Percentiles rank a stretch among this genome's conserved stretches.
Evolutionary conservation across 2,797 vertebrate genomes (phyloP).

Genomic region (Thalassophryne amazonica): DNA sequence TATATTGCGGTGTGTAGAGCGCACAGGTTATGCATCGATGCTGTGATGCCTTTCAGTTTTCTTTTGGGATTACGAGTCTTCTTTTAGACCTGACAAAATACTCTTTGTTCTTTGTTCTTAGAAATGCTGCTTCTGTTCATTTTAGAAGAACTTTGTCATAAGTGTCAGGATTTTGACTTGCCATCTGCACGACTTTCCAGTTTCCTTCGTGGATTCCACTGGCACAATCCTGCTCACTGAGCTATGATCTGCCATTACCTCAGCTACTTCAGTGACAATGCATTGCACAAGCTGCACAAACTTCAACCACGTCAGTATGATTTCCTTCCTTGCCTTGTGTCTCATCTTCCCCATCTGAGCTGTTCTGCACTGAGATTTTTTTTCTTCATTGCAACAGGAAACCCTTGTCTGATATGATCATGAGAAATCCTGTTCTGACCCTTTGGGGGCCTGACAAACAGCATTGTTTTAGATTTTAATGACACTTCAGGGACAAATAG

Average conservation of each 20-base stretch:
- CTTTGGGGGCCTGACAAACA: conserved; percentile 35
- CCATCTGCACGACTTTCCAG: conserved; percentile 5
- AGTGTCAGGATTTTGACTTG: conserved; percentile 2
- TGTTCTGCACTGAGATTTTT: background rate
- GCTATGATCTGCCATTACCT: conserved; percentile 47
- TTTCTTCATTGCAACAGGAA: conserved; percentile 23
- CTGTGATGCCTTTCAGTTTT: no score
- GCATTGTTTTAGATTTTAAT: conserved; percentile 55
- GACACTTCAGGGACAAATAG: conserved; percentile 37
- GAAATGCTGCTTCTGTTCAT: no score
- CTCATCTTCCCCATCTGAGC: conserved; percentile 49
- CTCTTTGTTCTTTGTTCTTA: no score
- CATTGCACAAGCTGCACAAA: conserved; percentile 31
- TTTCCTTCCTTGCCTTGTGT: conserved; percentile 59
- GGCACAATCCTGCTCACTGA: conserved; percentile 4
- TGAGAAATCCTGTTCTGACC: conserved; percentile 57
- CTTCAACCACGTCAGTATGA: conserved; percentile 43
- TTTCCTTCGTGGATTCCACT: conserved; percentile 14
- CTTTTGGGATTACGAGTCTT: no score
- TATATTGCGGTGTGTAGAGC: no score
- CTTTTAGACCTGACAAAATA: no score
- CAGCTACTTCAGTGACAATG: conserved; percentile 39
- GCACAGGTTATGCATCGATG: no score
- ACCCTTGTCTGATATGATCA: conserved; percentile 47
- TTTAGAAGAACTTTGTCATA: no score